Conservation (phyloP, 2,888 invertebrate species). For the Hemithea aestivaria region DNA sequence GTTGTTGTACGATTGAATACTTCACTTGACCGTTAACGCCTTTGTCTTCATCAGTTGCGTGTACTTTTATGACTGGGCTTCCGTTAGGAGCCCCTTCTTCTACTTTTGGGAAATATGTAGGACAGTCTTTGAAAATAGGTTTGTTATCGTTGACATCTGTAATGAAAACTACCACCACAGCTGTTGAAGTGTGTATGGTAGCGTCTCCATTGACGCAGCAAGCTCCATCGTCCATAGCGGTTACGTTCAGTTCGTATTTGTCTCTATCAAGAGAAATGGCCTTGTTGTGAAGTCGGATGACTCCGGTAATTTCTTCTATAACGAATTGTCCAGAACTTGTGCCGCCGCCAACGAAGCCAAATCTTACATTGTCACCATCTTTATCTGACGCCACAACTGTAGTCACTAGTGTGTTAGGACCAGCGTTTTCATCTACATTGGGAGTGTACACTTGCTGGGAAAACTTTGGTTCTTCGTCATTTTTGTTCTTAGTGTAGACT, state of each 20-base stretch:
- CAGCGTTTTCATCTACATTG: conserved; percentile 97
- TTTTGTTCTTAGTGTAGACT: conserved; percentile 98
- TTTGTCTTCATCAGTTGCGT: conserved; percentile 97
- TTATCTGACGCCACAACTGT: conserved; percentile 98
- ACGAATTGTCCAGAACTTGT: conserved; percentile 95
- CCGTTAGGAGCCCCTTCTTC: conserved; percentile 97
- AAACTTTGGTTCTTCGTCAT: conserved; percentile 98
- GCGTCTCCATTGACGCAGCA: conserved; percentile 95
- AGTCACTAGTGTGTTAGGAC: conserved; percentile 95
- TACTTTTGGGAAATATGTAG: conserved; percentile 94
- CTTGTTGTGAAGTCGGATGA: conserved; percentile 92
- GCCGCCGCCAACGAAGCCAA: conserved; percentile 93
- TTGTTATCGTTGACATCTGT: conserved; percentile 98
- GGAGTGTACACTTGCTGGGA: conserved; percentile 98
- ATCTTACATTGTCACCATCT: conserved; percentile 97
- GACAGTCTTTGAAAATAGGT: conserved; percentile 96
- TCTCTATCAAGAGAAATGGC: conserved; percentile 93
- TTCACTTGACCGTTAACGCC: conserved; percentile 97
- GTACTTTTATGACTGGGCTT: conserved; percentile 94
- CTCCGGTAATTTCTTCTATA: conserved; percentile 96
- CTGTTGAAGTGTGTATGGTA: conserved; percentile 94
- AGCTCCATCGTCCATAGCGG: conserved; percentile 98
- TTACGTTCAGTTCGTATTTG: conserved; percentile 97
- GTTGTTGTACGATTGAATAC: conserved; percentile 98
- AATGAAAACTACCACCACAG: conserved; percentile 97